Conservation (phyloP, 2,113 vertebrate species). For the Tachysurus fulvidraco region DNA sequence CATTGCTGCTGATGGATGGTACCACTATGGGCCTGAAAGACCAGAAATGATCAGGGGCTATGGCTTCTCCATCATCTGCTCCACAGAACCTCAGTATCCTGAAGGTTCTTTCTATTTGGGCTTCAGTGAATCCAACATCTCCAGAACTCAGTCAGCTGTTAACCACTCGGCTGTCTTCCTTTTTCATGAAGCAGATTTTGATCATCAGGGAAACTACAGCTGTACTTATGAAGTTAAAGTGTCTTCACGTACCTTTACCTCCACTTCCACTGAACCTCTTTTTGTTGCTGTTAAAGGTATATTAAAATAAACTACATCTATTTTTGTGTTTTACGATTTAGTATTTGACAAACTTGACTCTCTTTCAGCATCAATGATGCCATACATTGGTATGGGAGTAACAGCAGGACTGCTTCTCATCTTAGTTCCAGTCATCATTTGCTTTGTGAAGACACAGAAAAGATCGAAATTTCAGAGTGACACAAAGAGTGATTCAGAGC, state of each 20-base stretch:
- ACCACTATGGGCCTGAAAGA: too few species aligned
- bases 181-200: constrained; percentile 36
- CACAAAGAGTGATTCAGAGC: not conserved
- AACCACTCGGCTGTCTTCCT: constrained; percentile 32
- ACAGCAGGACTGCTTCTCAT: constrained; percentile 35
- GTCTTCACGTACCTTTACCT: constrained; percentile 34
- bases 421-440: constrained; percentile 2
- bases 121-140: too few species aligned
- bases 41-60: too few species aligned
- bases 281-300: not conserved
- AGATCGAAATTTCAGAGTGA: too few species aligned
- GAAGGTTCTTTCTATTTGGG: too few species aligned
- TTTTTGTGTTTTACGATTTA: not conserved
- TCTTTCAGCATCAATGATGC: constrained; percentile 27
- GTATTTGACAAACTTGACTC: not conserved
- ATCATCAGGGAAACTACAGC: constrained; percentile 49
- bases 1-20: too few species aligned
- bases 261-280: constrained; percentile 17
- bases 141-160: constrained; percentile 10
- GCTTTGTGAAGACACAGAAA: not conserved
- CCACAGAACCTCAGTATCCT: too few species aligned
- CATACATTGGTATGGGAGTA: constrained; percentile 20
- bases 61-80: too few species aligned
- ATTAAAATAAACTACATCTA: too few species aligned
- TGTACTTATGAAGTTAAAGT: constrained; percentile 46